Conservation (phyloP, 2,797 vertebrate species). For the Acridotheres tristis region DNA sequence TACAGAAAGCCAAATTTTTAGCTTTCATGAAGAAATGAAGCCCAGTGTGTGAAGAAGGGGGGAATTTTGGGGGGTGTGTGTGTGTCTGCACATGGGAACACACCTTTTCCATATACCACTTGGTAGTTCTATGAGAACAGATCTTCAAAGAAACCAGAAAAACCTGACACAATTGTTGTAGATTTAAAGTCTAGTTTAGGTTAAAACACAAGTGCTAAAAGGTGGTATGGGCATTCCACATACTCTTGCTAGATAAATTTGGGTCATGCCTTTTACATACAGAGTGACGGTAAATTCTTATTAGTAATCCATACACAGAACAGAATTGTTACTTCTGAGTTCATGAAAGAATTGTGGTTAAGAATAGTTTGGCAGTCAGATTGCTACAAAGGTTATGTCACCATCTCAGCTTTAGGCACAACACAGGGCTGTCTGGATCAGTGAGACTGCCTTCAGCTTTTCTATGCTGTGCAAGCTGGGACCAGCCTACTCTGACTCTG, state of each 20-base stretch:
- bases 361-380: neutral
- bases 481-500: neutral
- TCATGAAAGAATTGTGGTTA: neutral
- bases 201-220: neutral
- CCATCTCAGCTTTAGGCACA: neutral
- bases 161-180: neutral
- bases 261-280: neutral
- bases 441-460: neutral
- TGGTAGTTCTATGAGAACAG: neutral
- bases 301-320: neutral
- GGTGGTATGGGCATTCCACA: neutral
- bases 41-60: neutral
- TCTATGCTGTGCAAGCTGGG: fast-evolving
- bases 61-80: neutral
- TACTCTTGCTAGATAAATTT: neutral
- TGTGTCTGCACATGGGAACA: fast-evolving
- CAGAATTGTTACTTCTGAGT: neutral
- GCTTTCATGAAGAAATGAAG: neutral
- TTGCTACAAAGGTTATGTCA: too few species aligned
- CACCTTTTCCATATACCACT: neutral
- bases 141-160: neutral
- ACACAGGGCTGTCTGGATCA: neutral
- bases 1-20: neutral
- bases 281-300: neutral
- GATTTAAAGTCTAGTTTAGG: neutral